Conservation (phyloP, 1,140 invertebrate genomes). For the Sycophila sp. region DNA sequence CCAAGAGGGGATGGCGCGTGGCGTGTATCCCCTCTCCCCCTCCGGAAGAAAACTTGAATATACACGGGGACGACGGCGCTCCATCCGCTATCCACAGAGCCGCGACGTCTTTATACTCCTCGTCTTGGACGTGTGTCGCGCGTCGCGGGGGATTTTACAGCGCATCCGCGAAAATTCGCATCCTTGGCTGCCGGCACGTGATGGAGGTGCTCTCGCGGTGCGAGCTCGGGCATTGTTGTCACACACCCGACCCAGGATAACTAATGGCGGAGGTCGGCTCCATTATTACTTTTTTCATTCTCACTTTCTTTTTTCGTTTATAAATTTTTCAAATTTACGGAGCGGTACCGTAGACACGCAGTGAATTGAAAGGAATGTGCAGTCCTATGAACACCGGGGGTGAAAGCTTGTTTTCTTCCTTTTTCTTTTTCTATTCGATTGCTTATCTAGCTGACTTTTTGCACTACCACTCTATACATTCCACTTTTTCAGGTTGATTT, state of each 20-base stretch:
- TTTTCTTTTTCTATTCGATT: no score
- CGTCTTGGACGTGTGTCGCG: neutral
- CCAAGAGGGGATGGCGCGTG: no score
- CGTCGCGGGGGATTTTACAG: neutral
- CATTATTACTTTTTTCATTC: no score
- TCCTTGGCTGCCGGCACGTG: neutral
- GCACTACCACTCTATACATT: no score
- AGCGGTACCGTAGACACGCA: neutral
- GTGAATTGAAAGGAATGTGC: constrained; percentile 1
- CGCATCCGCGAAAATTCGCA: neutral
- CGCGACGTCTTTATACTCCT: neutral
- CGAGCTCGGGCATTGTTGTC: neutral
- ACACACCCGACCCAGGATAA: neutral
- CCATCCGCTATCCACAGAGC: no score
- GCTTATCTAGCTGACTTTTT: no score
- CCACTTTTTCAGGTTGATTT: no score
- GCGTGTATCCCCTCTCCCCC: no score
- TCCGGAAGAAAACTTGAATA: no score
- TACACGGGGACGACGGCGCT: no score
- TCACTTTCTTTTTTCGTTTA: neutral
- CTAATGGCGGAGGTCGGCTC: neutral
- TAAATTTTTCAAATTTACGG: neutral
- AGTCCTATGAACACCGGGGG: no score
- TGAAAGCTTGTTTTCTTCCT: no score
- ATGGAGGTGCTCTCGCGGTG: neutral